phyloP scores from a whole-genome alignment of 1,140 invertebrate genomes.

The Apis laboriosa region DNA sequence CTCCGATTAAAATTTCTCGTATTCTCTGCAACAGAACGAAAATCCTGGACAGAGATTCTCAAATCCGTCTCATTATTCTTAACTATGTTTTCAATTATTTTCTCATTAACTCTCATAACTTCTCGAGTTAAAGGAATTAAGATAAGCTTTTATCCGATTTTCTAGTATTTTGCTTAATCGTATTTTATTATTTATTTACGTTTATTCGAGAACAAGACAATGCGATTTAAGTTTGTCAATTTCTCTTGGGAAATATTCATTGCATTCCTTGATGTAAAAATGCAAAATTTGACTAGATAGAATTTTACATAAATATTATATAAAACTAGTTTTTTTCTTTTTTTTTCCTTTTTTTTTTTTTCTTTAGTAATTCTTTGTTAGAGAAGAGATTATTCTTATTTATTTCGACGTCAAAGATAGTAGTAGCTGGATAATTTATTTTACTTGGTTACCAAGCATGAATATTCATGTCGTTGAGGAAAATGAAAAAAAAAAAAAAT shows the following conservation, averaged over 20 bases:
- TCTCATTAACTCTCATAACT: fast-evolving
- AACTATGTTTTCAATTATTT: background rate
- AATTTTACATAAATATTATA: background rate
- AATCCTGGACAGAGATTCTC: too few relatives aligned
- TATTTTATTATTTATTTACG: background rate
- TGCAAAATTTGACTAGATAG: too few relatives aligned
- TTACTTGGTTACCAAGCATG: background rate
- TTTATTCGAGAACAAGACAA: background rate
- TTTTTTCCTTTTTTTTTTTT: background rate
- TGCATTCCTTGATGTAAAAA: background rate
- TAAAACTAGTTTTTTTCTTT: background rate
- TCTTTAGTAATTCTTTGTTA: background rate
- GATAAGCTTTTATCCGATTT: background rate
- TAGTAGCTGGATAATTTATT: background rate
- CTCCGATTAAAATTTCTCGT: too few relatives aligned
- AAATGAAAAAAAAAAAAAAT: too few relatives aligned
- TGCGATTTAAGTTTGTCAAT: background rate
- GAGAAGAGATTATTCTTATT: background rate
- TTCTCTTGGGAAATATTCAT: background rate
- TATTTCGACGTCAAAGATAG: background rate
- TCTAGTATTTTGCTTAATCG: background rate
- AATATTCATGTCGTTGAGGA: background rate
- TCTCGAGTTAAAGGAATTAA: background rate
- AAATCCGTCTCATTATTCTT: background rate
- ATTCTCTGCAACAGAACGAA: too few relatives aligned